phyloP scores from a whole-genome alignment of 2,888 invertebrate species.

The Agrotis puta region DNA sequence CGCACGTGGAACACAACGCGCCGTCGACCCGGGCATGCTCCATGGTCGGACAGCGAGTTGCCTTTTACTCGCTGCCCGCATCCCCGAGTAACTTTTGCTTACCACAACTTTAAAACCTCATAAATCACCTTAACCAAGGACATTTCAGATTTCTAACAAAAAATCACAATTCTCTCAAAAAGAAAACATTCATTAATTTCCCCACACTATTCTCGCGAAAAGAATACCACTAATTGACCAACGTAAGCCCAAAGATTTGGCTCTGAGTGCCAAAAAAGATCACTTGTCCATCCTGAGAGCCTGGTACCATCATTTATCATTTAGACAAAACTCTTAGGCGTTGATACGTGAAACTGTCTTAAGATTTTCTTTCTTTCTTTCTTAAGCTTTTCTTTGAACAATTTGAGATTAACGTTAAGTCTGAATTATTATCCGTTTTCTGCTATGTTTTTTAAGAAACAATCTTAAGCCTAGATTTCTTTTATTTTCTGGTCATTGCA shows the following conservation, averaged over 20 bases:
- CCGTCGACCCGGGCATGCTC: no score
- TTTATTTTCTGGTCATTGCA: not conserved
- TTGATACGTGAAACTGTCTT: slow-evolving; percentile 57
- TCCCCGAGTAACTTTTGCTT: no score
- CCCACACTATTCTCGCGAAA: not conserved
- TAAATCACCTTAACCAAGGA: not conserved
- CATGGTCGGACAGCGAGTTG: no score
- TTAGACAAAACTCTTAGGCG: slow-evolving; percentile 48
- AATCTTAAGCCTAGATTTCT: not conserved
- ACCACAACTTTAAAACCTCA: not conserved
- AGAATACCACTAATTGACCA: slow-evolving; percentile 46
- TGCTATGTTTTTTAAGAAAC: not conserved
- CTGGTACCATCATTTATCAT: slow-evolving; percentile 62
- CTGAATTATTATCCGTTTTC: slow-evolving; percentile 46
- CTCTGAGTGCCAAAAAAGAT: slow-evolving; percentile 47
- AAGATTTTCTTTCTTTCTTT: slow-evolving; percentile 52
- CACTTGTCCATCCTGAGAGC: slow-evolving; percentile 15
- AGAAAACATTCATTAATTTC: slow-evolving; percentile 20
- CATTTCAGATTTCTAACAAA: not conserved
- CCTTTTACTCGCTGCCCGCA: no score
- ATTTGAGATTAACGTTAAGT: slow-evolving; percentile 54
- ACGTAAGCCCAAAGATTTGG: slow-evolving; percentile 38
- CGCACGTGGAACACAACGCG: no score
- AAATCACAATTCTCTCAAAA: not conserved
- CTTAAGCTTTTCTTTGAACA: slow-evolving; percentile 46